phyloP scores from a whole-genome alignment of 1,140 invertebrate species.

The Colletes gigas region DNA sequence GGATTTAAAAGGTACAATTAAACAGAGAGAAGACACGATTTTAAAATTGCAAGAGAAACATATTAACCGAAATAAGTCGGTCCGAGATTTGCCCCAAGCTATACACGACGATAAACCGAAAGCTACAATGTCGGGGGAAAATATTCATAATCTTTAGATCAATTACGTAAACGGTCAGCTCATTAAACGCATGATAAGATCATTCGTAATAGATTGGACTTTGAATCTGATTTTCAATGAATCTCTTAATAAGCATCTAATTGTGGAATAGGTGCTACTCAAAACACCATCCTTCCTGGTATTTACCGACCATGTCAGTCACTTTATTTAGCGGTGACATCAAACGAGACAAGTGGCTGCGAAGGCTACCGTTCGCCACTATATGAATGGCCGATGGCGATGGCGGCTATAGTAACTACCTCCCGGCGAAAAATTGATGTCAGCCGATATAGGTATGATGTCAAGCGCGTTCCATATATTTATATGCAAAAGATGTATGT shows the following conservation, averaged over 20 bases:
- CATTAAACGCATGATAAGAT: neutral
- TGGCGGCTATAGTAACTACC: constrained; percentile 33
- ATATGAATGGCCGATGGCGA: constrained; percentile 39
- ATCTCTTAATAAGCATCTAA: constrained; percentile 41
- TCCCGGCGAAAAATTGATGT: constrained; percentile 54
- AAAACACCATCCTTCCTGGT: constrained; percentile 12
- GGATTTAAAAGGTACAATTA: constrained; percentile 79
- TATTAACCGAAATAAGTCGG: constrained; percentile 73
- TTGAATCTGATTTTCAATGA: constrained; percentile 26
- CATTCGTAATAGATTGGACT: constrained; percentile 8
- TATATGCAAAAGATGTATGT: constrained; percentile 49
- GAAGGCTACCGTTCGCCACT: constrained; percentile 60
- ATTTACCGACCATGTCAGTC: constrained; percentile 65
- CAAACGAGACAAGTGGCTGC: constrained; percentile 67
- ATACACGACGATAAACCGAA: neutral
- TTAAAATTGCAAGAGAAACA: constrained; percentile 77
- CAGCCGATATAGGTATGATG: constrained; percentile 68
- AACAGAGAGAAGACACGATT: constrained; percentile 79
- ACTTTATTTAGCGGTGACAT: constrained; percentile 73
- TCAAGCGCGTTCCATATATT: constrained; percentile 61
- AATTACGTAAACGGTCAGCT: neutral
- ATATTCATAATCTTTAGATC: neutral
- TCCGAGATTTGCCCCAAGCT: constrained; percentile 20
- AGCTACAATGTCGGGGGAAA: neutral
- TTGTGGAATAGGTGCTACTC: constrained; percentile 43